Conservation (phyloP, 2,113 vertebrate genomes). For the Ophiodon elongatus region DNA sequence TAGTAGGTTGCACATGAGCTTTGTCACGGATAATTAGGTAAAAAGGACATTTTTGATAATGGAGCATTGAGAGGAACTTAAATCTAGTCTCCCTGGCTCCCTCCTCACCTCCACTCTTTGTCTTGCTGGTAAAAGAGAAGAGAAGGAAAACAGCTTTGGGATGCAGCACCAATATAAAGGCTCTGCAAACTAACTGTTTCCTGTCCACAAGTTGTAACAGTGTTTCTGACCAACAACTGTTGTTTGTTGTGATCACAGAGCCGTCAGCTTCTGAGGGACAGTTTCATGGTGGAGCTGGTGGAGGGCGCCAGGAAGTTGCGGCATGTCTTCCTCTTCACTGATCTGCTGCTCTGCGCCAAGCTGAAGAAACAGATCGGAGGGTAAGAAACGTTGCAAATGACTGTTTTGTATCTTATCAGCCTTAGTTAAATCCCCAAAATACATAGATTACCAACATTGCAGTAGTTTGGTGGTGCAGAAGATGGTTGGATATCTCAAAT, state of each 20-base stretch:
- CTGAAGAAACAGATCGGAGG: slow-evolving; percentile 98
- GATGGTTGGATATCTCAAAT: neutral
- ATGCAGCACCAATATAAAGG: neutral
- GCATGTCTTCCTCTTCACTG: slow-evolving; percentile 97
- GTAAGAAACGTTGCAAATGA: slow-evolving; percentile 79
- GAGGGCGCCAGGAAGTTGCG: slow-evolving; percentile 96
- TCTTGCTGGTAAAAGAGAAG: neutral
- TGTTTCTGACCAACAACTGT: neutral
- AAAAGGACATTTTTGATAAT: neutral
- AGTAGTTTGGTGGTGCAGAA: neutral
- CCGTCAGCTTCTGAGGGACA: slow-evolving; percentile 97
- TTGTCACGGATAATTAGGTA: neutral
- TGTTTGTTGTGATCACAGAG: slow-evolving; percentile 80
- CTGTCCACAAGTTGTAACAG: neutral
- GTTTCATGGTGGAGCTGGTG: slow-evolving; percentile 98
- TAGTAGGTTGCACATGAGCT: slow-evolving; percentile 6
- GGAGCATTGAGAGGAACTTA: neutral
- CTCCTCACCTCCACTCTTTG: neutral
- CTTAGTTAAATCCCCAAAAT: neutral
- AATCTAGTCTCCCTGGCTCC: neutral
- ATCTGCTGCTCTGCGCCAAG: slow-evolving; percentile 97
- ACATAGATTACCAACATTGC: neutral
- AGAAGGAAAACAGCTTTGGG: slow-evolving; percentile 2
- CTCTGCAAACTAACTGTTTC: slow-evolving; percentile 1
- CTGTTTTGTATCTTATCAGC: neutral